Evolutionary conservation across 2,888 invertebrate genomes (phyloP).

Genomic region (Blera fallax): DNA sequence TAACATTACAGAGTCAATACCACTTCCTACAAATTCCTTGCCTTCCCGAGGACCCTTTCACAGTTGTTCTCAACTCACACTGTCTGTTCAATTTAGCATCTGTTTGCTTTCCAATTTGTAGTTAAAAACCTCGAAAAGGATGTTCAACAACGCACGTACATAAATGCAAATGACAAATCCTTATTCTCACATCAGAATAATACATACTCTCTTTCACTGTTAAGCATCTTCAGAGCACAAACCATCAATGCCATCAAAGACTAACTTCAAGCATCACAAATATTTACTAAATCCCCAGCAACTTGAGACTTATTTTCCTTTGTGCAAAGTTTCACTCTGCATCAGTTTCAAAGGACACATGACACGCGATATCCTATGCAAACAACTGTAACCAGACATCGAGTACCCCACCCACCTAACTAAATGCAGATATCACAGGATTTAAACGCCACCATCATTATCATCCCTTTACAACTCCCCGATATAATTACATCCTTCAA

Average conservation of each 20-base stretch:
- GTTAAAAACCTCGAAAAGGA: constrained; percentile 25
- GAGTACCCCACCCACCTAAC: background rate
- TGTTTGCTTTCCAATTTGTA: constrained; percentile 42
- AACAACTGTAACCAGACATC: constrained; percentile 61
- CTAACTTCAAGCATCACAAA: constrained; percentile 60
- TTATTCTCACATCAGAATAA: background rate
- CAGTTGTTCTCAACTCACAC: background rate
- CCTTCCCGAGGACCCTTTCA: background rate
- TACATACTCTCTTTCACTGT: background rate
- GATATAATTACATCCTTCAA: constrained; percentile 55
- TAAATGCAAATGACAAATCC: constrained; percentile 56
- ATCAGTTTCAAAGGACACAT: constrained; percentile 64
- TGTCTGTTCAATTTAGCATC: constrained; percentile 60
- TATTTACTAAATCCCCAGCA: constrained; percentile 44
- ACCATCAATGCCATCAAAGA: constrained; percentile 54
- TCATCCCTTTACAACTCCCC: background rate
- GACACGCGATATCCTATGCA: constrained; percentile 62
- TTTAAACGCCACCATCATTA: constrained; percentile 25
- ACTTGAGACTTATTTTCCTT: constrained; percentile 50
- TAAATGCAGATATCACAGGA: constrained; percentile 57
- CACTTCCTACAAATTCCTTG: background rate
- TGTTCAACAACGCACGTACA: constrained; percentile 24
- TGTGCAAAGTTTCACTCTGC: constrained; percentile 34
- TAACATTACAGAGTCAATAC: no score
- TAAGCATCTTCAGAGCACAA: constrained; percentile 12